These are phyloP conservation scores for Ursus arctos DNA, from an alignment of 2,113 vertebrate species.

Conservation along the genomic window DNA sequence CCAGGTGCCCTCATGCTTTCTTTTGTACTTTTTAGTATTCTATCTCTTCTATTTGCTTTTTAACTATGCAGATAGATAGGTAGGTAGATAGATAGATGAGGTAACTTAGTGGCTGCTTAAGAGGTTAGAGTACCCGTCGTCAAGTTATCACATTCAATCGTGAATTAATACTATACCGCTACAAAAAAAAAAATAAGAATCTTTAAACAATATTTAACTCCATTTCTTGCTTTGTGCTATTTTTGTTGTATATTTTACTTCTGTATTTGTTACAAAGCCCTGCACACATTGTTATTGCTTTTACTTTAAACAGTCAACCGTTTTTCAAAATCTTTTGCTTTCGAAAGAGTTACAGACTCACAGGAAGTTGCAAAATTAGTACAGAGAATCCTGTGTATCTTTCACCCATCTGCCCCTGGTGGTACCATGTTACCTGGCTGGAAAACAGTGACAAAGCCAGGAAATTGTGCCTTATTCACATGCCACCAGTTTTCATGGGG, in stretches of 20 bases:
- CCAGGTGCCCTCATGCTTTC: background rate
- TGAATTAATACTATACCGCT: background rate
- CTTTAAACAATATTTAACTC: background rate
- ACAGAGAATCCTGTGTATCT: background rate
- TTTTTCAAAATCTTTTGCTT: conserved; percentile 2
- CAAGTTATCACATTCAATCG: background rate
- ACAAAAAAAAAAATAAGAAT: background rate
- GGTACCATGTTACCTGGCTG: background rate
- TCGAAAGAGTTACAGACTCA: background rate
- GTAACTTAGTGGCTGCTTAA: background rate
- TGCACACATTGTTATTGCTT: background rate
- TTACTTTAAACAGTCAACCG: background rate
- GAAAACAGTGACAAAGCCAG: background rate
- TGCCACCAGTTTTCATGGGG: background rate
- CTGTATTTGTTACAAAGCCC: background rate
- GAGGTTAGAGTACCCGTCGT: background rate
- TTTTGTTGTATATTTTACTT: background rate
- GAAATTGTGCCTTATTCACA: background rate
- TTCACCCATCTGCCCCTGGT: background rate
- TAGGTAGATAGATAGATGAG: background rate
- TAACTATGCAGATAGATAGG: background rate
- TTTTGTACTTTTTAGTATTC: background rate
- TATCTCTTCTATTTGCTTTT: background rate
- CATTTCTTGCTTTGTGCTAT: background rate
- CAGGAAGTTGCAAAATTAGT: background rate